Evolutionary conservation across 2,888 invertebrate species (phyloP).

Genomic region (Listrodromus nycthemerus): DNA sequence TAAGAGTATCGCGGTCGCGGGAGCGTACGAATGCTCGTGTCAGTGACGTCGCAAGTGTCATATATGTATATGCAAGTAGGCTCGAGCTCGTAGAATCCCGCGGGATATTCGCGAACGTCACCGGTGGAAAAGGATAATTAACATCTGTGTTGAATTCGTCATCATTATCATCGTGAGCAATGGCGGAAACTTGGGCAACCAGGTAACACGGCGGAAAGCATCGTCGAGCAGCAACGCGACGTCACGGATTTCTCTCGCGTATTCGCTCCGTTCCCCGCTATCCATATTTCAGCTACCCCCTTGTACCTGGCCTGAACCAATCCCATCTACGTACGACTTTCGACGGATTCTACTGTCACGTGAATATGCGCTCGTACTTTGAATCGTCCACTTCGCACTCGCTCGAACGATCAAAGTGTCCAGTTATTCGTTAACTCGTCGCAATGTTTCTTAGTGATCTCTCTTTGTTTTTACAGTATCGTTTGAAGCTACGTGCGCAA

Average conservation of each 20-base stretch:
- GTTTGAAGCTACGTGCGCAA: neutral
- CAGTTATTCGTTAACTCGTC: neutral
- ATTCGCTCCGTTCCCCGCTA: neutral
- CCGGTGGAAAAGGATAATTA: constrained; percentile 51
- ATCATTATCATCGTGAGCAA: constrained; percentile 52
- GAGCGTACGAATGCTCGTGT: constrained; percentile 38
- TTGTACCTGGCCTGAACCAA: neutral
- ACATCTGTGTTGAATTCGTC: constrained; percentile 56
- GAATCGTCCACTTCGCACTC: neutral
- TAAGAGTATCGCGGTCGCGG: constrained; percentile 61
- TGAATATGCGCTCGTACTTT: neutral
- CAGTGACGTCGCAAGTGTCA: constrained; percentile 41
- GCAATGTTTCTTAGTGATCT: neutral
- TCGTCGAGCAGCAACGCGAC: neutral
- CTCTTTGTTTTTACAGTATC: neutral
- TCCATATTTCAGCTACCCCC: constrained; percentile 11
- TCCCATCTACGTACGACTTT: neutral
- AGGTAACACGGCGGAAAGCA: neutral
- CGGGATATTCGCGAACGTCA: constrained; percentile 40
- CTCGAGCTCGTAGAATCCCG: neutral
- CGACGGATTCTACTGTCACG: neutral
- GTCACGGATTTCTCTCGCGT: constrained; percentile 26
- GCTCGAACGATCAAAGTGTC: neutral
- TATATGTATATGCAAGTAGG: neutral
- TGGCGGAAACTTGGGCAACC: constrained; percentile 3